Conservation (phyloP, 1,140 invertebrate species). For the Nomia melanderi region DNA sequence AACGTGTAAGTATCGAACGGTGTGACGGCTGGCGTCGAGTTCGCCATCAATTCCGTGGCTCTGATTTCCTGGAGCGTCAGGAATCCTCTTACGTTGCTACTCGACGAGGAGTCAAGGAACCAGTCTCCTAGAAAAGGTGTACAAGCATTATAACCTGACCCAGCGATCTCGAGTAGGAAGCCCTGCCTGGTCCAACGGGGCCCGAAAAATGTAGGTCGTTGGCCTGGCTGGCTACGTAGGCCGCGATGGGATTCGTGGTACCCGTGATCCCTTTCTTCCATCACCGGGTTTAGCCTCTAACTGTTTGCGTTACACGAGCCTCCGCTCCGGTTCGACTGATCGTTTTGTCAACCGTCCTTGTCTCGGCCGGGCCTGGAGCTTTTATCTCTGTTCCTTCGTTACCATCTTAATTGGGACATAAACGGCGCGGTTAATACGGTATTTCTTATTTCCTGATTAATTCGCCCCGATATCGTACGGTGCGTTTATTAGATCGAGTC, state of each 20-base stretch:
- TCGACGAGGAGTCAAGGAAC: conserved; percentile 17
- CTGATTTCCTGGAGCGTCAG: conserved; percentile 14
- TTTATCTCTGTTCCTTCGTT: neutral
- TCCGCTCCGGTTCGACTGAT: conserved; percentile 22
- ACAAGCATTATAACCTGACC: conserved; percentile 17
- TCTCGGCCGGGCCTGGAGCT: neutral
- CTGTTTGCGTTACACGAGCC: conserved; percentile 21
- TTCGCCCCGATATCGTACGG: neutral
- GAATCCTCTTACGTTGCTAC: conserved; percentile 30
- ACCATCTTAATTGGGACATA: conserved; percentile 15
- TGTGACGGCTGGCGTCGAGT: neutral
- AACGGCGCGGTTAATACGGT: neutral
- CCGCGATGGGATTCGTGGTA: conserved; percentile 43
- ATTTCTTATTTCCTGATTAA: neutral
- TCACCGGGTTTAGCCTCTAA: conserved; percentile 49
- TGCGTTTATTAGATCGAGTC: neutral
- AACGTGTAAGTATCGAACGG: neutral
- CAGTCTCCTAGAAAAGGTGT: conserved; percentile 39
- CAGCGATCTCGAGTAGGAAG: conserved; percentile 41
- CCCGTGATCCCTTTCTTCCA: conserved; percentile 31
- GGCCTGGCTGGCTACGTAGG: conserved; percentile 66
- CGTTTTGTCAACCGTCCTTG: neutral
- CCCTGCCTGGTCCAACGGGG: conserved; percentile 38
- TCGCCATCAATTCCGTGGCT: conserved; percentile 1
- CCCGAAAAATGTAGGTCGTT: conserved; percentile 76